These are phyloP conservation scores for Oceanodroma tethys DNA, from an alignment of 2,113 vertebrate genomes.

Conservation along the genomic window DNA sequence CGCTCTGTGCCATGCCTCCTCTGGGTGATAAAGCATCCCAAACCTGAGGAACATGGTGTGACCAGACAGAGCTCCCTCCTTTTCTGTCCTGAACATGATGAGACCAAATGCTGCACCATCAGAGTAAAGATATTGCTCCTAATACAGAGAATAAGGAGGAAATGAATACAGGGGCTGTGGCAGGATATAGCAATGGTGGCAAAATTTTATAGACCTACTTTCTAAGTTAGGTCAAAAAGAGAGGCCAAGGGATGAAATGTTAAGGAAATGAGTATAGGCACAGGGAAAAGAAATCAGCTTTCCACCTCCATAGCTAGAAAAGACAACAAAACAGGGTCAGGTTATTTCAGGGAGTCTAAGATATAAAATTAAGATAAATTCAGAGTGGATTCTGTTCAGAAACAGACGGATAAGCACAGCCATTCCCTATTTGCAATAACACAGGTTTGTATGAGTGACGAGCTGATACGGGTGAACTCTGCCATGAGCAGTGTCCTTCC, in stretches of 20 bases:
- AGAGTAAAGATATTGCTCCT: background rate
- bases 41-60: fast-evolving
- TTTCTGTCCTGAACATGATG: background rate
- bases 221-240: background rate
- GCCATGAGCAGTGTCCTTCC: background rate
- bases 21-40: background rate
- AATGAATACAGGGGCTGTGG: background rate
- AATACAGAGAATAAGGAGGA: background rate
- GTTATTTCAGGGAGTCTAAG: background rate
- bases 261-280: background rate
- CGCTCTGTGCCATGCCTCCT: background rate
- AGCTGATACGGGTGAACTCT: background rate
- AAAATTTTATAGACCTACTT: background rate
- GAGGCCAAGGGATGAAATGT: background rate
- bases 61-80: background rate
- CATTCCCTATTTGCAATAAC: background rate
- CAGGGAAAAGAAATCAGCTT: background rate
- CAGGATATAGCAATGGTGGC: background rate
- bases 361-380: background rate
- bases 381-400: background rate
- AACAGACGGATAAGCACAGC: background rate
- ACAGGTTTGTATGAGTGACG: background rate
- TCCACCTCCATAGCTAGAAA: background rate
- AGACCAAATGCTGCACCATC: background rate
- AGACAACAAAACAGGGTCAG: background rate